A percentile compares a stretch with the other conserved stretches of the same genome.
Evolutionary conservation across 2,888 invertebrate genomes (phyloP).

Genomic region (Orthosia incerta): DNA sequence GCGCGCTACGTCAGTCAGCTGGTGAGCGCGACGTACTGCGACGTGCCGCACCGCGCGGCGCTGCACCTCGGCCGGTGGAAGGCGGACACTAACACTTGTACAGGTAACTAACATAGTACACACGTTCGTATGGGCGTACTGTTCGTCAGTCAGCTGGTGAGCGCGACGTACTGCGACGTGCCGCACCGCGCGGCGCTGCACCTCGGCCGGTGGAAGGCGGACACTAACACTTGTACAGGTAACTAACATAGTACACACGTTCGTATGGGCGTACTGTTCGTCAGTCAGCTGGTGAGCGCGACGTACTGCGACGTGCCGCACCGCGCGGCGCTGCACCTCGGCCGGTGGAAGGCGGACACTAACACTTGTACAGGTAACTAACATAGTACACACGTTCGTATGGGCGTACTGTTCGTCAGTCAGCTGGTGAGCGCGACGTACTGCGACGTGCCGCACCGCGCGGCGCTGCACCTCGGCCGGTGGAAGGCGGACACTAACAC

Average conservation of each 20-base stretch:
- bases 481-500: conserved; percentile 2
- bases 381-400: neutral
- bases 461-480: conserved; percentile 1
- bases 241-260: neutral
- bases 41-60: conserved; percentile 97
- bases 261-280: neutral
- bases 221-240: conserved; percentile 1
- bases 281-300: conserved; percentile 10
- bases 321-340: conserved; percentile 1
- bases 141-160: conserved; percentile 1
- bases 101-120: conserved; percentile 12
- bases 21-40: conserved; percentile 93
- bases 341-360: conserved; percentile 3
- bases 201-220: conserved; percentile 3
- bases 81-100: conserved; percentile 48
- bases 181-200: neutral
- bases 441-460: conserved; percentile 3
- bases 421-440: neutral
- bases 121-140: neutral
- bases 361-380: neutral
- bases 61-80: conserved; percentile 96
- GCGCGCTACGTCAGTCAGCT: conserved; percentile 94
- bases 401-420: neutral
- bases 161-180: conserved; percentile 2
- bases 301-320: conserved; percentile 5